phyloP scores from a whole-genome alignment of 2,113 vertebrate genomes.

The Corvus moneduloides region DNA sequence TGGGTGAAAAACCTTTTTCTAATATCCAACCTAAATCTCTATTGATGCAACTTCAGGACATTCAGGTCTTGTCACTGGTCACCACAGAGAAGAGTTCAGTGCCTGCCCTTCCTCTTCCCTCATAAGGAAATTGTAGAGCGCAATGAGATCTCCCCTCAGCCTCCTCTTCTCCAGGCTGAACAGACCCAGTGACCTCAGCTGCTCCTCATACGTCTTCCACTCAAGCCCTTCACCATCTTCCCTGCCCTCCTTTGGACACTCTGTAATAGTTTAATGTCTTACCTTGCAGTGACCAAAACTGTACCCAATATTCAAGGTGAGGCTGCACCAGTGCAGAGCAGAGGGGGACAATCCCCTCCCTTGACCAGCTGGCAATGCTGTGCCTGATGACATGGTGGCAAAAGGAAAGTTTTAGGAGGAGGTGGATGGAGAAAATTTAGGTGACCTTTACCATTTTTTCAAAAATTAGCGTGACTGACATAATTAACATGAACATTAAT shows the following conservation, averaged over 20 bases:
- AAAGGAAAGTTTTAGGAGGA: neutral
- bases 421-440: neutral
- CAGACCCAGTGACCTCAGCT: neutral
- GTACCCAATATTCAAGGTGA: neutral
- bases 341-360: neutral
- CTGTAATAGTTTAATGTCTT: neutral
- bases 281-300: neutral
- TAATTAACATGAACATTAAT: neutral
- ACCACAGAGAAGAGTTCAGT: neutral
- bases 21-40: neutral
- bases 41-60: neutral
- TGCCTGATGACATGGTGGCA: neutral
- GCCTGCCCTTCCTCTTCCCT: neutral
- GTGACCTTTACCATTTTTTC: neutral
- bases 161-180: neutral
- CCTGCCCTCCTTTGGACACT: neutral
- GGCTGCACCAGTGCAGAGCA: neutral
- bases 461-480: neutral
- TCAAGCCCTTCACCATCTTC: neutral
- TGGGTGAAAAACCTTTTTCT: neutral
- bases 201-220: rapidly evolving
- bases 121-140: rapidly evolving
- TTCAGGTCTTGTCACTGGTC: neutral
- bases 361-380: neutral
- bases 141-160: neutral